A percentile compares a stretch with the other conserved stretches of the same genome.
These are phyloP conservation scores for Macrosteles quadrilineatus DNA, from an alignment of 1,140 invertebrate species.

Conservation along the genomic window DNA sequence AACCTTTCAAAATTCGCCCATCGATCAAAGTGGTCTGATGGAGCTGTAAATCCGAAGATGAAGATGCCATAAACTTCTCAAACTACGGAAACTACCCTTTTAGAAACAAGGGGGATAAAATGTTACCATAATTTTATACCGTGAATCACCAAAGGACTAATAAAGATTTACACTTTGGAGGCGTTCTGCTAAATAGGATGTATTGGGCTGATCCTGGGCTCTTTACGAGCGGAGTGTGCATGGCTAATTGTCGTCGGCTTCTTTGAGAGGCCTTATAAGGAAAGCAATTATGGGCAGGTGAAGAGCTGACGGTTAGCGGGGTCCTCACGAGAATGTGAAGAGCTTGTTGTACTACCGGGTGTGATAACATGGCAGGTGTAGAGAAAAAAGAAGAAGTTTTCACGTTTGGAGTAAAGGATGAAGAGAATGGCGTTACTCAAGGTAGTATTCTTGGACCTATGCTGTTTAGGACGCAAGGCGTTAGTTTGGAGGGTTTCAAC, in stretches of 20 bases:
- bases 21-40: too few relatives aligned
- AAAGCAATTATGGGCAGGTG: constrained; percentile 3
- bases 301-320: constrained; percentile 1
- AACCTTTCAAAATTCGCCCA: too few relatives aligned
- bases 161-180: constrained; percentile 10
- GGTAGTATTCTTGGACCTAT: too few relatives aligned
- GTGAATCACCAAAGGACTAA: neutral
- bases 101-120: constrained; percentile 9
- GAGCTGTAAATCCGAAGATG: too few relatives aligned
- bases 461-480: too few relatives aligned
- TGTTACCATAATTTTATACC: neutral
- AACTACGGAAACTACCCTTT: constrained; percentile 1
- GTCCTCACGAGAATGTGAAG: neutral
- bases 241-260: neutral
- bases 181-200: constrained; percentile 16
- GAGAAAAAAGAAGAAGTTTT: too few relatives aligned
- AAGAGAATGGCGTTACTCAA: too few relatives aligned
- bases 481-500: too few relatives aligned
- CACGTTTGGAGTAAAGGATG: too few relatives aligned
- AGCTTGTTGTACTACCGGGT: too few relatives aligned
- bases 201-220: neutral
- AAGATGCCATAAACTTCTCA: too few relatives aligned
- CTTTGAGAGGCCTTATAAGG: constrained; percentile 4
- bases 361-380: too few relatives aligned
- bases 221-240: constrained; percentile 2